Evolutionary conservation across 2,888 invertebrate species (phyloP), one percentile per base, ranked within the genome.

Genomic region (Sylvicola cinctus): DNA sequence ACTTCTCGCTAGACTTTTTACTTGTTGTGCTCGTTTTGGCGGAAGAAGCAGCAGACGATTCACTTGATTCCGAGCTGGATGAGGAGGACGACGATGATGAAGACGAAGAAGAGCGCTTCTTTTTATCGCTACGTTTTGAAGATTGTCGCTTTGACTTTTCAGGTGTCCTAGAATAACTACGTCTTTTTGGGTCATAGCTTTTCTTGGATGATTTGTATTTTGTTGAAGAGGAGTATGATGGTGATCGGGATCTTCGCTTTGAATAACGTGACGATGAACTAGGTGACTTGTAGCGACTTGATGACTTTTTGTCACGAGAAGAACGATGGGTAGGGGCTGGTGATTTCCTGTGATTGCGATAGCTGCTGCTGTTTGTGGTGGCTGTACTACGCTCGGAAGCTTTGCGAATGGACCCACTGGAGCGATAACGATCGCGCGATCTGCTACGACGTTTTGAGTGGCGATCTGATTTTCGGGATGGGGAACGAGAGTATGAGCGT

Each of bases 401-500:
- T 20, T 20, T 20, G 4, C 8, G 20, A n/a, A n/a, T n/a, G n/a
- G n/a, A n/a, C n/a, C n/a, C n/a, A 8, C 20, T 20, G 4, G 8
- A 6, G 20, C 20, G 20, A 20, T 20, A 8, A 20, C 20, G 20
- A 20, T 20, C 20, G 20, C 26, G 20, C 4, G 34, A 34, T 20
- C 20, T 20, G 20, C 20, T 20, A 20, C 20, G 20, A 6, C 20
- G 4, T 8, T 20, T 16, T n/a, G 16, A 28, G 5, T 13, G 28
- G 4, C 13, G 28, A 10, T 35, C 16, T 16, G 17, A 16, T 4
- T 16, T 25, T 27, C 13, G 25, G 7, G 35, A 35, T 10, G 35
- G 35, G 2, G 35, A 35, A 7, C 35, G 27, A 12, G 35, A 35
- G 28, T 35, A 35, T 7, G 32, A 32, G 13, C 32, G 31, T 14